A percentile compares a stretch with the other conserved stretches of the same genome.
Evolutionary conservation across 2,797 vertebrate genomes (phyloP).

Genomic region (Taenioides sp.): DNA sequence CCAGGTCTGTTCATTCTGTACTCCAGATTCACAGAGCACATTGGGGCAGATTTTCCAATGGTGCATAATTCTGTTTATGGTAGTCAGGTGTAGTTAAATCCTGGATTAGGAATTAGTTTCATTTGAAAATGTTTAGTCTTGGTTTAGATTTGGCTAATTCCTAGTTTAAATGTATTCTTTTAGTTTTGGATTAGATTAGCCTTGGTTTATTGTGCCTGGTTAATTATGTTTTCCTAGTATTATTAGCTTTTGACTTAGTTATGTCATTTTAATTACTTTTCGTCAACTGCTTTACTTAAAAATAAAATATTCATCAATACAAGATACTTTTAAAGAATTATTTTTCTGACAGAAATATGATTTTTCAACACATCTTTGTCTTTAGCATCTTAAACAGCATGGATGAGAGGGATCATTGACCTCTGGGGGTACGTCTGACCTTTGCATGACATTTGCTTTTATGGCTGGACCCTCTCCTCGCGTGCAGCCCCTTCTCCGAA

Average conservation of each 20-base stretch:
- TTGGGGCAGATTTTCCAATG: background rate
- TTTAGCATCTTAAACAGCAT: slow-evolving; percentile 34
- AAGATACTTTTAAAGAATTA: background rate
- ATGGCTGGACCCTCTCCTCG: slow-evolving; percentile 12
- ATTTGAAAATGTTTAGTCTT: too few relatives aligned
- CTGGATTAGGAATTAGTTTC: too few relatives aligned
- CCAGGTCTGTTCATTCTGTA: background rate
- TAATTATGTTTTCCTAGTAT: too few relatives aligned
- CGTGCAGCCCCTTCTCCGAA: slow-evolving; percentile 19
- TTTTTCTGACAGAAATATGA: background rate
- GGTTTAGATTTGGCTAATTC: too few relatives aligned
- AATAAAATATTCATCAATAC: too few relatives aligned
- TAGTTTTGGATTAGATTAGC: too few relatives aligned
- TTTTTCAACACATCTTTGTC: slow-evolving; percentile 7
- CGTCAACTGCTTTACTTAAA: background rate
- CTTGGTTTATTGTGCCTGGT: too few relatives aligned
- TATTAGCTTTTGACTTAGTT: too few relatives aligned
- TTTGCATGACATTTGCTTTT: slow-evolving; percentile 33
- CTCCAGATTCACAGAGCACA: background rate
- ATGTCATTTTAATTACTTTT: background rate
- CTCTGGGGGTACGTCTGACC: slow-evolving; percentile 14
- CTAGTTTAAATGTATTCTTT: too few relatives aligned
- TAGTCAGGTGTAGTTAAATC: too few relatives aligned
- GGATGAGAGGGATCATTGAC: slow-evolving; percentile 8
- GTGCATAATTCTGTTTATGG: too few relatives aligned